These are phyloP conservation scores for Bombus soroeensis DNA, from an alignment of 1,140 invertebrate species.

Conservation along the genomic window DNA sequence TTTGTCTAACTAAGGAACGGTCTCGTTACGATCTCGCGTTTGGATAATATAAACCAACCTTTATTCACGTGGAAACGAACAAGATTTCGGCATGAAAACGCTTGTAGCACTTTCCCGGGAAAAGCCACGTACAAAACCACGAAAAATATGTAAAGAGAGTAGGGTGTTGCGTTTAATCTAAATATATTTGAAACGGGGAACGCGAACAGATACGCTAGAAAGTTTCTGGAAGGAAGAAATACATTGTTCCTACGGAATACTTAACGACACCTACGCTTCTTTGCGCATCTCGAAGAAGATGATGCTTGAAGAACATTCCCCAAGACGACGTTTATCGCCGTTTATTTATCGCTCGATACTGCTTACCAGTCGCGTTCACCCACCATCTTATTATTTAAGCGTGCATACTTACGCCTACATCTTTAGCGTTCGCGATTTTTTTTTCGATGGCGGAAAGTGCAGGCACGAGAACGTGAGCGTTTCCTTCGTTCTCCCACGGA, in stretches of 20 bases:
- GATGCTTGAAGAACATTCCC: conserved; percentile 46
- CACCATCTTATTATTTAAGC: conserved; percentile 49
- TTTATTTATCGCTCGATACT: conserved; percentile 43
- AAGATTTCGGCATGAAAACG: not conserved
- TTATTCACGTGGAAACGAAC: not conserved
- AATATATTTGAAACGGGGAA: conserved; percentile 1
- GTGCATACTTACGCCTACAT: conserved; percentile 35
- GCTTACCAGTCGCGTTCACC: conserved; percentile 44
- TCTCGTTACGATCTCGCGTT: not conserved
- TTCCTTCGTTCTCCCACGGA: not conserved
- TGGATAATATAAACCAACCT: not conserved
- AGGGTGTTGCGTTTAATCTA: not conserved
- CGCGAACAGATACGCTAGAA: conserved; percentile 5
- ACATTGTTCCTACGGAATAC: conserved; percentile 56
- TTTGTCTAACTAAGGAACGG: not conserved
- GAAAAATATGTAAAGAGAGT: conserved; percentile 8
- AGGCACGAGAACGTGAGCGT: not conserved
- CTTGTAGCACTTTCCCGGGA: too few species aligned
- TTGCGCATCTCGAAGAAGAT: conserved; percentile 31
- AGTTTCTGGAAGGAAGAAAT: conserved; percentile 9
- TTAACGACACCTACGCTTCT: conserved; percentile 52
- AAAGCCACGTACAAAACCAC: not conserved
- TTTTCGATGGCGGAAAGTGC: not conserved
- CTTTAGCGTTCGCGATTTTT: not conserved
- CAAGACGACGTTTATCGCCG: conserved; percentile 52